Conservation (phyloP, 2,797 vertebrate species). For the Neomorphus geoffroyi region DNA sequence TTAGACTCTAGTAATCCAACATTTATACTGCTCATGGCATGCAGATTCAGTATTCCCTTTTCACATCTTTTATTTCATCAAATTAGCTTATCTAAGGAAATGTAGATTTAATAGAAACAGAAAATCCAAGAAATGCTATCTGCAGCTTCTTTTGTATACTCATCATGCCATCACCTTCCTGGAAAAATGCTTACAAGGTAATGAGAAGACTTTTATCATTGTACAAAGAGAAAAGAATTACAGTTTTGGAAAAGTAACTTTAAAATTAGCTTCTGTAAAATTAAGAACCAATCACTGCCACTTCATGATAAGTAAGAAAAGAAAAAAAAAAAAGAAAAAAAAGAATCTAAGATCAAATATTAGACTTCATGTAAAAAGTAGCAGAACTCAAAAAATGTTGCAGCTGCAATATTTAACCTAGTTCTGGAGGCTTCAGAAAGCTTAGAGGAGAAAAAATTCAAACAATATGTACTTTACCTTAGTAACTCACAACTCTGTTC, state of each 20-base stretch:
- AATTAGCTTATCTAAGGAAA: background rate
- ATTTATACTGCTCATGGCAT: background rate
- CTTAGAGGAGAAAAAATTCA: background rate
- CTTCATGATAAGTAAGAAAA: background rate
- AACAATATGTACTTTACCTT: background rate
- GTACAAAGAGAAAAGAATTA: background rate
- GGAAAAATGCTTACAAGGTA: background rate
- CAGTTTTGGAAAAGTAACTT: background rate
- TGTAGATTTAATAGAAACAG: background rate
- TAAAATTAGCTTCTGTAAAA: background rate
- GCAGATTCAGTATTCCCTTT: background rate
- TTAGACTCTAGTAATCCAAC: background rate
- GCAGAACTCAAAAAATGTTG: background rate
- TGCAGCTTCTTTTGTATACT: background rate
- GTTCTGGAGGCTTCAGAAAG: background rate
- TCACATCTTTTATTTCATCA: background rate
- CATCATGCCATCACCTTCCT: background rate
- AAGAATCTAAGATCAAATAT: background rate
- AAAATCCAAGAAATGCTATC: background rate
- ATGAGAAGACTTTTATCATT: background rate
- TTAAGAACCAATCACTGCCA: background rate
- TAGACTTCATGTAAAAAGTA: background rate
- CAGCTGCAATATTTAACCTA: background rate
- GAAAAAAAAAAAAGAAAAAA: background rate
- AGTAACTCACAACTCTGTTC: background rate